These are phyloP conservation scores for Silvanus unidentatus DNA, from an alignment of 2,888 invertebrate species.

Conservation along the genomic window DNA sequence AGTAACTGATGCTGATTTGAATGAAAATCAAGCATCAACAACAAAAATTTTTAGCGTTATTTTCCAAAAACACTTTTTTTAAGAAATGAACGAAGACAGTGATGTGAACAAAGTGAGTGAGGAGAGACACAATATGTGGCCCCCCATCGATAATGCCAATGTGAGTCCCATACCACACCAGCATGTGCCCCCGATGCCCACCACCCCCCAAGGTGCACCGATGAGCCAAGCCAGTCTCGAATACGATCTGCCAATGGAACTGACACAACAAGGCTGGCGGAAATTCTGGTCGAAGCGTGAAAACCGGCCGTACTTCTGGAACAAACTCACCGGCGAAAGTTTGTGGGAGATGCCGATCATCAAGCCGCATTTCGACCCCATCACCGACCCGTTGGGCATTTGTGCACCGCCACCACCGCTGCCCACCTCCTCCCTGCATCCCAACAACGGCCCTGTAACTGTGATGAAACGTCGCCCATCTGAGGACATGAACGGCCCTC, in stretches of 20 bases:
- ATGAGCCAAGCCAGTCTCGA: slow-evolving; percentile 44
- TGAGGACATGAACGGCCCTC: slow-evolving; percentile 66
- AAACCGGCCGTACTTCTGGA: slow-evolving; percentile 94
- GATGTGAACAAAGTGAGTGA: slow-evolving; percentile 34
- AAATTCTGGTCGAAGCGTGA: slow-evolving; percentile 96
- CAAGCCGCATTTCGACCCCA: slow-evolving; percentile 79
- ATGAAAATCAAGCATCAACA: no score
- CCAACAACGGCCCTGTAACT: slow-evolving; percentile 43
- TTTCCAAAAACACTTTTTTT: slow-evolving; percentile 15
- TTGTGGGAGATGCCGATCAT: slow-evolving; percentile 92
- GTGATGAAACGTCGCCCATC: slow-evolving; percentile 71
- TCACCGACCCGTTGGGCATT: slow-evolving; percentile 51
- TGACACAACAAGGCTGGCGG: slow-evolving; percentile 87
- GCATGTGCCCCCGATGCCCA: slow-evolving; percentile 51
- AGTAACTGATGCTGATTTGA: no score
- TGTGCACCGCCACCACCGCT: slow-evolving; percentile 22
- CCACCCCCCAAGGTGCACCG: slow-evolving; percentile 56
- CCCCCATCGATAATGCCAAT: slow-evolving; percentile 36
- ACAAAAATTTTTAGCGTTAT: slow-evolving; percentile 26
- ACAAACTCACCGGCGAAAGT: slow-evolving; percentile 92
- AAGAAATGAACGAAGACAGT: slow-evolving; percentile 45
- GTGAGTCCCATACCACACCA: slow-evolving; percentile 36
- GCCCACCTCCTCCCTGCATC: slow-evolving; percentile 30
- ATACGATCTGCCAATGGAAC: slow-evolving; percentile 56
- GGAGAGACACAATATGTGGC: slow-evolving; percentile 39